Conservation (phyloP, 2,888 invertebrate genomes). For the Lobophora halterata region DNA sequence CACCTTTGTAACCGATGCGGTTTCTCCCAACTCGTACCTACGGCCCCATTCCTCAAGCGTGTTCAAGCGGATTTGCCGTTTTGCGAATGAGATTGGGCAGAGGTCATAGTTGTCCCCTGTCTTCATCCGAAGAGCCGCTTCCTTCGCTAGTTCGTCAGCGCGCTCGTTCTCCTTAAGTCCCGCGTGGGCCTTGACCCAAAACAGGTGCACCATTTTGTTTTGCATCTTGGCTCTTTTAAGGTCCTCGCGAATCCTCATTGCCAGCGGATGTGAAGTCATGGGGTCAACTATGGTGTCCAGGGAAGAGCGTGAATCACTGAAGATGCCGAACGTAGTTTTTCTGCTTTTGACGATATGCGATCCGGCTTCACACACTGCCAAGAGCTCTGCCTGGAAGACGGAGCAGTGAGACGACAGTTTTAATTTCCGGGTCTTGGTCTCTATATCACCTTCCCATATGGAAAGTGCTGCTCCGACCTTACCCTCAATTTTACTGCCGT, state of each 20-base stretch:
- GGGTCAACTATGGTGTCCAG: slow-evolving; percentile 2
- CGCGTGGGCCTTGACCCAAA: slow-evolving; percentile 7
- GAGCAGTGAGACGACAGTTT: slow-evolving; percentile 5
- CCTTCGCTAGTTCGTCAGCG: slow-evolving; percentile 7
- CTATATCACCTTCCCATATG: not conserved
- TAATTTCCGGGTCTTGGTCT: slow-evolving; percentile 3
- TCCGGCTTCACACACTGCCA: slow-evolving; percentile 9
- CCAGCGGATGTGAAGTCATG: slow-evolving; percentile 6
- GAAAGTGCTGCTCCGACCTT: slow-evolving; percentile 13
- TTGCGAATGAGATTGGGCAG: slow-evolving; percentile 1
- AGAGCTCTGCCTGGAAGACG: slow-evolving; percentile 14
- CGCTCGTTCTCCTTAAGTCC: too few species aligned
- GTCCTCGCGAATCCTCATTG: not conserved
- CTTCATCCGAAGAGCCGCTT: slow-evolving; percentile 1
- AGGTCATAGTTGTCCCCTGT: not conserved
- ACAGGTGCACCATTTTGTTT: not conserved
- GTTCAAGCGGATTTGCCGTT: not conserved
- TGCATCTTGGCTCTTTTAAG: not conserved
- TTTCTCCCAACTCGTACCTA: not conserved
- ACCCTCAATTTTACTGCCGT: slow-evolving; percentile 15
- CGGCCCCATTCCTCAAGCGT: not conserved
- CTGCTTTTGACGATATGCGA: not conserved
- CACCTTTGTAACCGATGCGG: not conserved
- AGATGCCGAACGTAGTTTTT: not conserved
- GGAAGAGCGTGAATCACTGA: slow-evolving; percentile 14